A percentile compares a stretch with the other conserved stretches of the same genome.
phyloP scores from a whole-genome alignment of 2,797 vertebrate genomes.

The Tachyglossus aculeatus region DNA sequence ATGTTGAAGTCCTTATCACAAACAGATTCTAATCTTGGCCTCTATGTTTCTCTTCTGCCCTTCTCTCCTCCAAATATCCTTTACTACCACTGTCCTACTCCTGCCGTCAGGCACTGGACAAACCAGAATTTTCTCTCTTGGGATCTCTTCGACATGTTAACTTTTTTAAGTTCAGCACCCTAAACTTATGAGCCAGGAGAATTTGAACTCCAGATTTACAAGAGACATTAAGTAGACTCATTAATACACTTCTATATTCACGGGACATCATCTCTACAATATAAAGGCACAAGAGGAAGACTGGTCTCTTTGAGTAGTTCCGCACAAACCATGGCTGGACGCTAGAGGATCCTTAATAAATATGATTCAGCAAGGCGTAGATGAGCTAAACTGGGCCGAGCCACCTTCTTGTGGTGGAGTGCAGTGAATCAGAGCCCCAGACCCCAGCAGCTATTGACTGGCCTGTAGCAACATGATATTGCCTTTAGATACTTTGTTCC shows the following conservation, averaged over 20 bases:
- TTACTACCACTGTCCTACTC: too few species aligned
- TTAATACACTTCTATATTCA: not conserved
- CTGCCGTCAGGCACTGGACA: too few species aligned
- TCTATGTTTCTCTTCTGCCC: not conserved
- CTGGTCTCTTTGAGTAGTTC: not conserved
- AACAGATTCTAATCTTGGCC: not conserved
- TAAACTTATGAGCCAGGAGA: too few species aligned
- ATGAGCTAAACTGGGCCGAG: not conserved
- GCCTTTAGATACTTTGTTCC: not conserved
- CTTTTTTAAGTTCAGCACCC: too few species aligned
- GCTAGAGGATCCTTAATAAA: too few species aligned
- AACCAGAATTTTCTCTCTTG: too few species aligned
- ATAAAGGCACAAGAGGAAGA: not conserved
- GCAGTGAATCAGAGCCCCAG: rapidly evolving
- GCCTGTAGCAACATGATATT: not conserved
- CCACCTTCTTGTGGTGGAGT: not conserved
- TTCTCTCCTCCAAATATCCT: not conserved
- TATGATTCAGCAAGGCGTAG: not conserved
- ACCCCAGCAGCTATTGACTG: not conserved
- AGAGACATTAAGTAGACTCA: too few species aligned
- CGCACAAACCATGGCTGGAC: rapidly evolving
- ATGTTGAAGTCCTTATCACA: not conserved
- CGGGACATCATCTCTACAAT: not conserved
- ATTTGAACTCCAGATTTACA: too few species aligned
- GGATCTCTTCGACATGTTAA: too few species aligned